Conservation (phyloP, 2,113 vertebrate species). For the Centrocercus urophasianus region DNA sequence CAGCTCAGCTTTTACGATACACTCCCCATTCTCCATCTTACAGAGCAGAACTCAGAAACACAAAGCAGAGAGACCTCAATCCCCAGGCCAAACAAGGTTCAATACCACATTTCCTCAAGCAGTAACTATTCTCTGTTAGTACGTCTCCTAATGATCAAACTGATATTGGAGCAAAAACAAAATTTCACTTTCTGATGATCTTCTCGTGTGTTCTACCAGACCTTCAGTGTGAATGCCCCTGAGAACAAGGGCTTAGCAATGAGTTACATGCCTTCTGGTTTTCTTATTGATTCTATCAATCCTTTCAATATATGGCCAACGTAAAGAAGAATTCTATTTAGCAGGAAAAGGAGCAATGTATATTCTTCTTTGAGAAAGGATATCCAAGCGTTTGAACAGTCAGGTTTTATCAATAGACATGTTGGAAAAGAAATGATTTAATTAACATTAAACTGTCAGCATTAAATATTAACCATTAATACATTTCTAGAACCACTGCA, state of each 20-base stretch:
- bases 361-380: background rate
- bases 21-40: background rate
- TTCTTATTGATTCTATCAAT: background rate
- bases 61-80: background rate
- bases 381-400: background rate
- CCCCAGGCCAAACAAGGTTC: background rate
- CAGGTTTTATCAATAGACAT: background rate
- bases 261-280: background rate
- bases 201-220: background rate
- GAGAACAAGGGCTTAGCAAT: background rate
- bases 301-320: constrained; percentile 11
- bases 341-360: constrained; percentile 35
- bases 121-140: background rate
- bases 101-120: background rate
- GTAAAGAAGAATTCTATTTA: constrained; percentile 27
- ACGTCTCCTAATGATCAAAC: background rate
- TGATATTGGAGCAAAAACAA: background rate
- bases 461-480: background rate
- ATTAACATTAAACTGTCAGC: background rate
- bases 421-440: background rate
- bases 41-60: background rate
- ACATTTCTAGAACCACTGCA: background rate
- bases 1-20: background rate
- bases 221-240: background rate
- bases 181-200: background rate